Evolutionary conservation across 2,888 invertebrate genomes (phyloP).

Genomic region (Scrobipalpa atriplicella): DNA sequence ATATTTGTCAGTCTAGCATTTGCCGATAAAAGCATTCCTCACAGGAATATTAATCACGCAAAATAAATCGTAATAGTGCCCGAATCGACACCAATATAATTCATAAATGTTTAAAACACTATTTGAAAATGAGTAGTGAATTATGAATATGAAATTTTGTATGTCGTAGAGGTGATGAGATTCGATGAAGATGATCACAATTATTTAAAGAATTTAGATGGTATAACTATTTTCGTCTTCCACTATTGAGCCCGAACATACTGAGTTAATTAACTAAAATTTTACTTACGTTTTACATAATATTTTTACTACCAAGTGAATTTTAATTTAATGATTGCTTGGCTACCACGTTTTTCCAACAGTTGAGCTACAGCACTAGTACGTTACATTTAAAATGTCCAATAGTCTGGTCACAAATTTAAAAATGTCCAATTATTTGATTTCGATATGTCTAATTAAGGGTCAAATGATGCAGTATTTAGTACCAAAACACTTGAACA

Average conservation of each 20-base stretch:
- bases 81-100: not conserved
- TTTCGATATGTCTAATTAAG: too few relatives aligned
- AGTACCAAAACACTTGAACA: slow-evolving; percentile 44
- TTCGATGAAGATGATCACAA: not conserved
- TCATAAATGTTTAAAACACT: not conserved
- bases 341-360: not conserved
- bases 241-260: too few relatives aligned
- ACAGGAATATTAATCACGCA: not conserved
- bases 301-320: not conserved
- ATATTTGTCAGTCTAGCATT: not conserved
- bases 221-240: too few relatives aligned
- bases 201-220: too few relatives aligned
- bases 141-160: not conserved
- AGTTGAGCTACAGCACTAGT: not conserved
- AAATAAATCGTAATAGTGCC: too few relatives aligned
- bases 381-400: not conserved
- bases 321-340: not conserved
- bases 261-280: not conserved
- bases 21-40: not conserved
- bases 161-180: not conserved
- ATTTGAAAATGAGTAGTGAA: not conserved
- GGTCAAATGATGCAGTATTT: slow-evolving; percentile 18
- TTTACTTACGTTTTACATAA: not conserved
- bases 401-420: not conserved
- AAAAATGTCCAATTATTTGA: not conserved